Conservation (phyloP, 2,888 invertebrate genomes). For the Parnassius mnemosyne region DNA sequence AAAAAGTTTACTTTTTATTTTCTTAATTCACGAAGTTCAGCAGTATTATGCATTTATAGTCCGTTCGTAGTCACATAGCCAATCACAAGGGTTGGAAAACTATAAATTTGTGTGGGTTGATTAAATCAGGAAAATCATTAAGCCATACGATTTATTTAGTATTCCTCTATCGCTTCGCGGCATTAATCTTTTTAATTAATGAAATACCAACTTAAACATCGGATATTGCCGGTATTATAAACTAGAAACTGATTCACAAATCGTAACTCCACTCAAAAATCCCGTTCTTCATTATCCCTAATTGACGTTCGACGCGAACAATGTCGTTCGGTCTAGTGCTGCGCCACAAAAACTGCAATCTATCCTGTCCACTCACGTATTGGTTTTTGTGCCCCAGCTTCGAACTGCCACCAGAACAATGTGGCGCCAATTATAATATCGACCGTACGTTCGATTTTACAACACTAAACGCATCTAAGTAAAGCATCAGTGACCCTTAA, state of each 20-base stretch:
- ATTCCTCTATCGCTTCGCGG: too few species aligned
- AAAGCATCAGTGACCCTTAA: conserved; percentile 31
- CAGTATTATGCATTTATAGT: too few species aligned
- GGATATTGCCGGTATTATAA: background rate
- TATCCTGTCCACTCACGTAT: conserved; percentile 68
- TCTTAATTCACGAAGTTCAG: too few species aligned
- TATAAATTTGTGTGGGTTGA: too few species aligned
- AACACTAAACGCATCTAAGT: conserved; percentile 32
- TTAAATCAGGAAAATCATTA: too few species aligned
- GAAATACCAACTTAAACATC: too few species aligned
- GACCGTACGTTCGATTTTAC: conserved; percentile 49
- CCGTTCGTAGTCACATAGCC: too few species aligned
- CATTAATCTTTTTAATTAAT: too few species aligned
- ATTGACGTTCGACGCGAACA: conserved; percentile 69
- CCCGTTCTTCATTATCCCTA: conserved; percentile 71
- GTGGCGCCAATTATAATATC: conserved; percentile 65
- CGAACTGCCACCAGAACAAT: conserved; percentile 46
- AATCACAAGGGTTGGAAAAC: too few species aligned
- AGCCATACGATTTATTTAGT: too few species aligned
- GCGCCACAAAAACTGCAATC: conserved; percentile 67
- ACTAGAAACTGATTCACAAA: conserved; percentile 10
- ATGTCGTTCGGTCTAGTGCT: conserved; percentile 64
- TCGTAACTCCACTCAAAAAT: conserved; percentile 41
- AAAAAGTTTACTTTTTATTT: too few species aligned
- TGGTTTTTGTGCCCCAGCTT: conserved; percentile 68